A percentile compares a stretch with the other conserved stretches of the same genome.
Evolutionary conservation across 2,113 vertebrate genomes (phyloP).

Genomic region (Pseudopipra pipra): DNA sequence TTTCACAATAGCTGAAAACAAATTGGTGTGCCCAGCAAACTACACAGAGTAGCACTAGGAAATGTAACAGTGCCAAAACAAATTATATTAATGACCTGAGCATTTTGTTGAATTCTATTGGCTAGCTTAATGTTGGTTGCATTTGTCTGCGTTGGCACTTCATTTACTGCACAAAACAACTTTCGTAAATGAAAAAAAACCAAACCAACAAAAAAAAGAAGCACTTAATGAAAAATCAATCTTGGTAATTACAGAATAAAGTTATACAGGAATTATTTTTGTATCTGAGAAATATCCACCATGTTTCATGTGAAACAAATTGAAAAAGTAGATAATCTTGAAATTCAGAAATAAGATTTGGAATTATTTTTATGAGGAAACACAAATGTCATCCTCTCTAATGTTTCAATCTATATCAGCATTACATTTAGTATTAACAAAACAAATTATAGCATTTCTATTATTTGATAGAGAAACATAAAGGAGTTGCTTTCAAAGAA

Average conservation of each 20-base stretch:
- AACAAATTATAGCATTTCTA: not conserved
- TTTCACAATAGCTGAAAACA: slow-evolving; percentile 92
- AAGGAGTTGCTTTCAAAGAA: not conserved
- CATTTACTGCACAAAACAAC: slow-evolving; percentile 74
- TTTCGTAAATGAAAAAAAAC: slow-evolving; percentile 59
- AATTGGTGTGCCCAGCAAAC: slow-evolving; percentile 94
- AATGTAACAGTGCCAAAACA: slow-evolving; percentile 84
- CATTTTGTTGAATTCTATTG: slow-evolving; percentile 81
- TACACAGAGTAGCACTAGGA: slow-evolving; percentile 85
- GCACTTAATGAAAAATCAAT: slow-evolving; percentile 63
- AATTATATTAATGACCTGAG: slow-evolving; percentile 86
- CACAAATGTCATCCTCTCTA: not conserved
- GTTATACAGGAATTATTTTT: slow-evolving; percentile 47
- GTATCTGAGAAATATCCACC: slow-evolving; percentile 17
- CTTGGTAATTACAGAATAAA: slow-evolving; percentile 63
- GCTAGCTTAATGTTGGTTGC: slow-evolving; percentile 78
- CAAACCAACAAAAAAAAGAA: not conserved
- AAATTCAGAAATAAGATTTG: slow-evolving; percentile 3
- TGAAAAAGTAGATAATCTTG: not conserved
- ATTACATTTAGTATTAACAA: not conserved
- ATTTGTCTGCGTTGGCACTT: slow-evolving; percentile 77
- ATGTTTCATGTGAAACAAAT: not conserved
- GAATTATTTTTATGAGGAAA: slow-evolving; percentile 2
- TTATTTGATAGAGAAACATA: not conserved
- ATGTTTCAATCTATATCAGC: not conserved